Evolutionary conservation across 2,888 invertebrate genomes (phyloP), one percentile per base, ranked within the genome.

Genomic region (Bellardia bayeri): DNA sequence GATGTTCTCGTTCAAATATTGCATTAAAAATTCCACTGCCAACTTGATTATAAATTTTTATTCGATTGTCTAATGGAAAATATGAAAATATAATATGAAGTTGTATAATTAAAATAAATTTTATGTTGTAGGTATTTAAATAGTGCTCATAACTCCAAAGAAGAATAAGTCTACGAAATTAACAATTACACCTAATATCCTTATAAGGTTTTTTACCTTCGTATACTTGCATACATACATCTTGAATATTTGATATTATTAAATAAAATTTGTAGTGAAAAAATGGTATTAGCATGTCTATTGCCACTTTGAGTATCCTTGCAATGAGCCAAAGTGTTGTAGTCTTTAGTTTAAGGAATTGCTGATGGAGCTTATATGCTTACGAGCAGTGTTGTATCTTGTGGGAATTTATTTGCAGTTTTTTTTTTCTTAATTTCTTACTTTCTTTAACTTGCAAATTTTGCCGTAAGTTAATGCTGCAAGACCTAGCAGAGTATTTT

Each of bases 381-480:
- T 71, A 68, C 56, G n/a, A 71, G 56, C 71, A 56, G 45, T 30
- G 72, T 54, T 85, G 56, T 49, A 45, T 66, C 87, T 87, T 61
- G 42, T 79, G 87, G 87, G 87, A 87, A 85, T 87, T 87, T 87
- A 79, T 75, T 66, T 58, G 30, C 51, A 51, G 30, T 75, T 56
- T 37, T 54, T 69, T 42, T 54, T 61, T 72, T 82, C 42, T 30
- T 68, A 23, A 42, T 45, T 13, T 56, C 63, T 72, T 13, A 56
- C 74, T 69, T 82, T 23, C 23, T 79, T 33, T 16, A 84, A 82
- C 58, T 49, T 85, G 49, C n/a, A 56, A 33, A 45, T 78, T 56
- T n/a, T 11, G 11, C 37, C 71, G n/a, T 68, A 54, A 45, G 37
- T 58, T 64, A 23, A 23, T 45, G 9, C 13, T 45, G 0, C 2